Evolutionary conservation across 2,888 invertebrate species (phyloP).

Genomic region (Volucella bombylans): DNA sequence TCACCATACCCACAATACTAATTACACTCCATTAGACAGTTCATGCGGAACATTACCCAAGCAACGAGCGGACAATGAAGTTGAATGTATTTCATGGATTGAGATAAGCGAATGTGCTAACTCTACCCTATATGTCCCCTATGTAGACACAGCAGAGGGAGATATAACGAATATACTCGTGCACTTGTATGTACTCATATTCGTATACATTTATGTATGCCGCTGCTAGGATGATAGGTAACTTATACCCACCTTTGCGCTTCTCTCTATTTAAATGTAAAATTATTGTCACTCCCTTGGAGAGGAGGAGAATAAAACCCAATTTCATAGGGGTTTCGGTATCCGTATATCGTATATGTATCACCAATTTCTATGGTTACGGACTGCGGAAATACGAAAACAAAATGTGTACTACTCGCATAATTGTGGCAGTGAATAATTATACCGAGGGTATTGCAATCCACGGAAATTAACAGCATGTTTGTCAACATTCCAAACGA

Average conservation of each 20-base stretch:
- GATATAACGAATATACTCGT: slow-evolving; percentile 4
- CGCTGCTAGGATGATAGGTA: slow-evolving; percentile 34
- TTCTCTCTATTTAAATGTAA: slow-evolving; percentile 53
- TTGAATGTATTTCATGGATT: slow-evolving; percentile 73
- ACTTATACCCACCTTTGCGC: slow-evolving; percentile 47
- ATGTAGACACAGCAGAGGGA: slow-evolving; percentile 43
- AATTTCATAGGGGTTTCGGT: slow-evolving; percentile 46
- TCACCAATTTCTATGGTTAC: slow-evolving; percentile 47
- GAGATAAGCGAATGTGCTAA: slow-evolving; percentile 71
- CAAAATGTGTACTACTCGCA: background rate
- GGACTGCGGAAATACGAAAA: slow-evolving; percentile 22
- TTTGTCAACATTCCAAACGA: slow-evolving; percentile 14
- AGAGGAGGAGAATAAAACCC: slow-evolving; percentile 28
- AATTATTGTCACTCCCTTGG: slow-evolving; percentile 66
- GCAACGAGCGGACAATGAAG: slow-evolving; percentile 72
- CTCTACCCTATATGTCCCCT: slow-evolving; percentile 48
- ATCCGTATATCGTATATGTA: background rate
- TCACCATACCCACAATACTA: slow-evolving; percentile 58
- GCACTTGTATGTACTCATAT: too few species aligned
- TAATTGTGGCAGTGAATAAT: background rate
- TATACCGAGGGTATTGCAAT: slow-evolving; percentile 21
- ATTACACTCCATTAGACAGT: slow-evolving; percentile 72
- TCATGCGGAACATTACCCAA: slow-evolving; percentile 72
- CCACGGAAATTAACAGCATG: slow-evolving; percentile 33
- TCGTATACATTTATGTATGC: slow-evolving; percentile 16